Evolutionary conservation across 92 coral and sea anemone genomes (phyloP), one percentile per base, ranked within the genome.

Genomic region (Paragorgia papillata): DNA sequence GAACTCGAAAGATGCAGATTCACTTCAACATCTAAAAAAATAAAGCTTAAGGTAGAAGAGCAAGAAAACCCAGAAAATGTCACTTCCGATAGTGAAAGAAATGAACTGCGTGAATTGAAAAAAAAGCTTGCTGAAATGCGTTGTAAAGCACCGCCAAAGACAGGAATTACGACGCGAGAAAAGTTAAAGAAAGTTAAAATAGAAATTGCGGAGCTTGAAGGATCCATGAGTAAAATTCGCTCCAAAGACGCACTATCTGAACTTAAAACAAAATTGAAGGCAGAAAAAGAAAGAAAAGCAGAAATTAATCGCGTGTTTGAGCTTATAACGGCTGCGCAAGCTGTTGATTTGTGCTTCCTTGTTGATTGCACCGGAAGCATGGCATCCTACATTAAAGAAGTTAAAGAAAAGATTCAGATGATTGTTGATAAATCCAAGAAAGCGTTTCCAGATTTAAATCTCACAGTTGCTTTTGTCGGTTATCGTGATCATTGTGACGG

Each of bases 401-500:
- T 68, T 8, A 68, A 68, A 26, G 59, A 68, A 25, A 68, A 68
- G 21, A 68, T 68, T 13, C 40, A 68, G 22, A 27, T 9, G 9
- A 44, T 68, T 35, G 56, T 68, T 25, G 75, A 44, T 17, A 44
- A n/a, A 27, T 68, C 58, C 19, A 68, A 68, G 25, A 20, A 22
- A 68, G 37, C 30, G 75, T 57, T 68, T 68, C 75, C 75, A 28
- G 58, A 68, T 68, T 48, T 68, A 57, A 48, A 27, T 33, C 30
- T 68, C 58, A 26, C 58, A 28, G 75, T 68, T 13, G 75, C 75
- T 18, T 68, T 68, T 59, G 59, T 68, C 12, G 75, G 75, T 27
- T 68, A 68, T 49, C 75, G 75, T 13, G 75, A 68, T 24, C 75
- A 68, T 19, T 68, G 75, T 68, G 75, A 68, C 44, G 75, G 75